Conservation (phyloP, 35 echinoderm and acorn worm genomes). For the Acanthaster planci region DNA sequence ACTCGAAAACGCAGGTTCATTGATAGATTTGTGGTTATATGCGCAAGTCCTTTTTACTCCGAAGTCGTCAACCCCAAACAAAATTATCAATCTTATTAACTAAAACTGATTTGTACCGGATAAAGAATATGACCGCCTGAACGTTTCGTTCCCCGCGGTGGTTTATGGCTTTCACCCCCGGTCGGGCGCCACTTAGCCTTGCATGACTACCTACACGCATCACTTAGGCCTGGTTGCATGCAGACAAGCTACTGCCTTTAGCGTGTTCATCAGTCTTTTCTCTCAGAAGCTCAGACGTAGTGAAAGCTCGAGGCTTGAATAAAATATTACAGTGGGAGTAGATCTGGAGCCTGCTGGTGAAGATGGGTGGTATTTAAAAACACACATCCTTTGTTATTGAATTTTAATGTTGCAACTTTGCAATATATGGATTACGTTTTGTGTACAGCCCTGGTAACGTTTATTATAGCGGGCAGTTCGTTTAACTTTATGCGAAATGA, state of each 20-base stretch:
- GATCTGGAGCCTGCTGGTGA: not conserved
- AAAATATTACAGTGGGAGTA: not conserved
- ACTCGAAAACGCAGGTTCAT: too few species aligned
- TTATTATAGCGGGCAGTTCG: too few species aligned
- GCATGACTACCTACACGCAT: not conserved
- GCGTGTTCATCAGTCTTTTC: not conserved
- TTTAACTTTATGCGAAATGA: too few species aligned
- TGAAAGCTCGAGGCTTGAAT: not conserved
- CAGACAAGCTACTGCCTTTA: not conserved
- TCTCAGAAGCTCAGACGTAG: not conserved
- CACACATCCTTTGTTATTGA: too few species aligned
- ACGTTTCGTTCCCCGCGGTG: not conserved
- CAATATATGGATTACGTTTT: too few species aligned
- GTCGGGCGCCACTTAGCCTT: not conserved
- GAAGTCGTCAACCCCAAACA: not conserved
- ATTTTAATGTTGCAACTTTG: too few species aligned
- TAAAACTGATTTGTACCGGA: slow-evolving; percentile 14
- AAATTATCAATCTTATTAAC: not conserved
- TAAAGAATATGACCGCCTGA: slow-evolving; percentile 5
- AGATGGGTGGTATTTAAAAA: too few species aligned
- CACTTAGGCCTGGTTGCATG: not conserved
- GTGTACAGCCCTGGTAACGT: too few species aligned
- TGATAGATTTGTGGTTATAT: too few species aligned
- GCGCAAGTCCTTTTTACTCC: too few species aligned
- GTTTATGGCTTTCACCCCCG: not conserved